Evolutionary conservation across 2,797 vertebrate species (phyloP).

Genomic region (Catharus ustulatus): DNA sequence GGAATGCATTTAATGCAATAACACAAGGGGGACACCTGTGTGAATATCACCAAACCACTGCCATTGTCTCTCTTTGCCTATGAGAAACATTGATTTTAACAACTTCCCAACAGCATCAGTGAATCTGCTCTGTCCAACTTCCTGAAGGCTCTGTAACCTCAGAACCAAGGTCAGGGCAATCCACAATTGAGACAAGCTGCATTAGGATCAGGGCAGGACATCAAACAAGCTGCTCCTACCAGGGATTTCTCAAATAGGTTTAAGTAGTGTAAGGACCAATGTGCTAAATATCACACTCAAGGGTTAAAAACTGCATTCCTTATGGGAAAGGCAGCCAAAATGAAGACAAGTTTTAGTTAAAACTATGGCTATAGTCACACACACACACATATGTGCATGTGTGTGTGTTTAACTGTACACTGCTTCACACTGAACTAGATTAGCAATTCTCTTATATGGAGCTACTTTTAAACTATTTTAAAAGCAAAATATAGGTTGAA

Average conservation of each 20-base stretch:
- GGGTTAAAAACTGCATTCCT: not conserved
- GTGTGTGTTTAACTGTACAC: not conserved
- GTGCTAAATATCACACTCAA: not conserved
- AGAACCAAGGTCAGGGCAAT: not conserved
- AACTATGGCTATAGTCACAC: not conserved
- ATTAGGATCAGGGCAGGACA: not conserved
- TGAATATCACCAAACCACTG: not conserved
- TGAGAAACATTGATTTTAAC: not conserved
- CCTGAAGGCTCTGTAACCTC: not conserved
- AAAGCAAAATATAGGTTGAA: not conserved
- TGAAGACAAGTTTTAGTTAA: not conserved
- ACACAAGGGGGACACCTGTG: not conserved
- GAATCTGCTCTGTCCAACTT: not conserved
- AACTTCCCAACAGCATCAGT: not conserved
- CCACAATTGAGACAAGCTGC: not conserved
- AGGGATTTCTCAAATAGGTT: not conserved
- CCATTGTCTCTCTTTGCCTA: not conserved
- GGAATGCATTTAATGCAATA: not conserved
- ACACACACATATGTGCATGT: not conserved
- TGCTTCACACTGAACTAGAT: not conserved
- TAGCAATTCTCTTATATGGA: not conserved
- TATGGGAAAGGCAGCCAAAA: not conserved
- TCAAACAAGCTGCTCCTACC: not conserved
- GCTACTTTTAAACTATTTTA: not conserved
- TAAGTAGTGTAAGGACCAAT: not conserved